Evolutionary conservation across 2,888 invertebrate species (phyloP).

Genomic region (Cantharis nigra): DNA sequence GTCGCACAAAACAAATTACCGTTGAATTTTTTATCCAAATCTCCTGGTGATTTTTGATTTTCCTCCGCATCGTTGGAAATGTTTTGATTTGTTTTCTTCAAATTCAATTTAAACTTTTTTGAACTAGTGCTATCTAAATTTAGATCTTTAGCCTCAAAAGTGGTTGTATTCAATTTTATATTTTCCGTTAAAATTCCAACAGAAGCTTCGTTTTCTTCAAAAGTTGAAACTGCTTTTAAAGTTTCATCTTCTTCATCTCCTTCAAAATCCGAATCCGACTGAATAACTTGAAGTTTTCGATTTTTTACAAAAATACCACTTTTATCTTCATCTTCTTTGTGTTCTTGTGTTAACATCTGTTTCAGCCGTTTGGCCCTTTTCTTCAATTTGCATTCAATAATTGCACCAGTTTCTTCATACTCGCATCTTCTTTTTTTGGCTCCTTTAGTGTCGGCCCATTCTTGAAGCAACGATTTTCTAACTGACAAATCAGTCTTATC

Average conservation of each 20-base stretch:
- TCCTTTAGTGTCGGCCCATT: slow-evolving; percentile 69
- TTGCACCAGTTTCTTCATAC: slow-evolving; percentile 62
- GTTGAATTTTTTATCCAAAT: not conserved
- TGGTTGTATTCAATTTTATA: not conserved
- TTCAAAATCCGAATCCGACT: not conserved
- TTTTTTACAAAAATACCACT: not conserved
- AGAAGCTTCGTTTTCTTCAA: not conserved
- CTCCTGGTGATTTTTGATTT: not conserved
- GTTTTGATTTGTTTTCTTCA: not conserved
- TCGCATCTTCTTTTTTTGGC: slow-evolving; percentile 62
- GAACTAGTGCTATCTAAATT: not conserved
- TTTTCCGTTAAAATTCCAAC: not conserved
- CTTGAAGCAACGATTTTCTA: slow-evolving; percentile 61
- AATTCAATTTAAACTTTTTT: not conserved
- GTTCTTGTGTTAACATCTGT: slow-evolving; percentile 46
- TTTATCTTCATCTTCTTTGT: not conserved
- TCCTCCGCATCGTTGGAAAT: not conserved
- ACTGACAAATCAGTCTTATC: slow-evolving; percentile 42
- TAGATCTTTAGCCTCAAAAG: not conserved
- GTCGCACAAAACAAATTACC: not conserved
- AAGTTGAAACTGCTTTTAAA: not conserved
- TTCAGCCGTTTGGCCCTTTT: slow-evolving; percentile 65
- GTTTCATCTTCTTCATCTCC: not conserved
- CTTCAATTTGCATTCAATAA: slow-evolving; percentile 63
- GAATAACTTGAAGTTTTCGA: not conserved